phyloP scores from a whole-genome alignment of 2,797 vertebrate genomes.

The Bradypodion pumilum region DNA sequence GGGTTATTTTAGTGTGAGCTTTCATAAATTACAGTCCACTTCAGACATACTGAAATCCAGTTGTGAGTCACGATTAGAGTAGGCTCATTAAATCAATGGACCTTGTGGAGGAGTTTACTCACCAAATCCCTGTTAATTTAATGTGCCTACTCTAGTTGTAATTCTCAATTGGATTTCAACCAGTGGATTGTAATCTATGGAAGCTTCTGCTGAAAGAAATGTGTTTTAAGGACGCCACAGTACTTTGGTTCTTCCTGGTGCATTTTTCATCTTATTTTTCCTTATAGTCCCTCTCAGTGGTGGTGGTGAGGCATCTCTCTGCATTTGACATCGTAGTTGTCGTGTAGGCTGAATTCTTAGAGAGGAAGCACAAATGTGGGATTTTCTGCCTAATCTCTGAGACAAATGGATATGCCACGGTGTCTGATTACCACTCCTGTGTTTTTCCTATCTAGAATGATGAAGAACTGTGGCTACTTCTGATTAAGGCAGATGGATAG shows the following conservation, averaged over 20 bases:
- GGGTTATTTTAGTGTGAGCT: no score
- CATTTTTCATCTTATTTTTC: not conserved
- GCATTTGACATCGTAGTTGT: slow-evolving; percentile 4
- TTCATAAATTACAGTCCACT: no score
- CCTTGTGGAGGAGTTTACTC: no score
- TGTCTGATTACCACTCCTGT: not conserved
- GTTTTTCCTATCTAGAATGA: slow-evolving; percentile 13
- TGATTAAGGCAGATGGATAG: slow-evolving; percentile 30
- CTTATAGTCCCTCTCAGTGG: not conserved
- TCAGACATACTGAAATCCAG: no score
- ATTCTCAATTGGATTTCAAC: no score
- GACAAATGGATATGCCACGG: slow-evolving; percentile 1
- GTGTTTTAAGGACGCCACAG: no score
- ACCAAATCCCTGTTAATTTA: no score
- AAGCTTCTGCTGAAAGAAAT: no score
- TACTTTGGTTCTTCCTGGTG: not conserved
- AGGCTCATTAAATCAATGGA: no score
- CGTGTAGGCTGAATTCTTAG: not conserved
- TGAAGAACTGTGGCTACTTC: slow-evolving; percentile 20
- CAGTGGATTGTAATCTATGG: no score
- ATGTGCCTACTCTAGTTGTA: no score
- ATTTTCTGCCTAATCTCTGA: slow-evolving; percentile 16
- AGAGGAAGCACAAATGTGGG: slow-evolving; percentile 2
- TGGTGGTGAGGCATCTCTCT: not conserved
- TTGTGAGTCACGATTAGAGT: no score